Conservation (phyloP, 2,113 vertebrate species). For the Urocolius indicus region DNA sequence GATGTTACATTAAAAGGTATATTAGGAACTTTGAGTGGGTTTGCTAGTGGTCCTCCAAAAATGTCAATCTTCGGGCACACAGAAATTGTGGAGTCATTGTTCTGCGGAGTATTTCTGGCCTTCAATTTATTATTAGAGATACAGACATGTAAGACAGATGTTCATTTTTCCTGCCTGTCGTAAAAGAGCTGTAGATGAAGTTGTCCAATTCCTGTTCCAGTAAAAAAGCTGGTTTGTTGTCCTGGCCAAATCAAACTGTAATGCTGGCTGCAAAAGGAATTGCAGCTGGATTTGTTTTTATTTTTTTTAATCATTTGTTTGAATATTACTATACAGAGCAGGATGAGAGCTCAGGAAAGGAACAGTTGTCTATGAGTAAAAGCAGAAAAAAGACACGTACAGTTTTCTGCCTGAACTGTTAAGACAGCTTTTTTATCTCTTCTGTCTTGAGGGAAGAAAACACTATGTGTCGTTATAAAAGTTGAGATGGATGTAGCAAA, state of each 20-base stretch:
- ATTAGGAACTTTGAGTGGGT: neutral
- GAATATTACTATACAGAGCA: neutral
- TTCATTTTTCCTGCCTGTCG: neutral
- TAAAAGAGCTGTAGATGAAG: neutral
- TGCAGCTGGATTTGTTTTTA: neutral
- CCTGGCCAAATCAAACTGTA: neutral
- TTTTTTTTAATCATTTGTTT: neutral
- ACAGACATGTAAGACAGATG: neutral
- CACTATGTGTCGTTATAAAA: neutral
- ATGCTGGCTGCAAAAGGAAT: neutral
- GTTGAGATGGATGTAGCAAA: neutral
- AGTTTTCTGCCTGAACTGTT: neutral
- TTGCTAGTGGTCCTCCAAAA: neutral
- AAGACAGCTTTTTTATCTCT: neutral
- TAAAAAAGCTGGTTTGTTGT: neutral
- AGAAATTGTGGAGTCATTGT: neutral
- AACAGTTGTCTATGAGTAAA: neutral
- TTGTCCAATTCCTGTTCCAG: neutral
- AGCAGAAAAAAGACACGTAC: neutral
- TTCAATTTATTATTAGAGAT: neutral
- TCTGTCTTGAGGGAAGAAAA: neutral
- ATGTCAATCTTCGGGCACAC: fast-evolving
- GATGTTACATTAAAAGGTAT: neutral
- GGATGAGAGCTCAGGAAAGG: neutral
- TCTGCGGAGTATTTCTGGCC: neutral